phyloP scores from a whole-genome alignment of 2,888 invertebrate species.

The Melitaea athalia region DNA sequence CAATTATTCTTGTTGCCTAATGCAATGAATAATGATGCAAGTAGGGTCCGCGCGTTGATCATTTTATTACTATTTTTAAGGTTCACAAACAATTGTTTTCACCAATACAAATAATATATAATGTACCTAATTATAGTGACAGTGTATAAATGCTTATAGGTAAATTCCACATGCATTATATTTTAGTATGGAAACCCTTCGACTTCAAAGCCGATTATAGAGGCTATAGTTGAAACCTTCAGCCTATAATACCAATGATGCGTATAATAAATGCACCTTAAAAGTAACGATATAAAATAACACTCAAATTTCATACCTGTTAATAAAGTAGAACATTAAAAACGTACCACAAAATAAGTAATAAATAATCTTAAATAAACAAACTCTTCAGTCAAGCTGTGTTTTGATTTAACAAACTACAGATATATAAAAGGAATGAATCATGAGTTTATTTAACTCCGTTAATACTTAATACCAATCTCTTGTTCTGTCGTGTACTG shows the following conservation, averaged over 20 bases:
- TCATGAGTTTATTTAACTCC: background rate
- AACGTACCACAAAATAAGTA: background rate
- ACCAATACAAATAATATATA: too few species aligned
- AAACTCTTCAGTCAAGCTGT: background rate
- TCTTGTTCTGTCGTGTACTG: background rate
- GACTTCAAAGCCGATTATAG: conserved; percentile 13
- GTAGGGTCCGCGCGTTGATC: too few species aligned
- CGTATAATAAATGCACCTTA: background rate
- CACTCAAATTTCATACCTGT: too few species aligned
- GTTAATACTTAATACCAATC: background rate
- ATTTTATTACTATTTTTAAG: too few species aligned
- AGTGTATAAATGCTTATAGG: too few species aligned
- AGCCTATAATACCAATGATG: background rate
- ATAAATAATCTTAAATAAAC: too few species aligned
- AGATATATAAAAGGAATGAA: background rate
- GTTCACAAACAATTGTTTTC: too few species aligned
- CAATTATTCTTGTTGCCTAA: conserved; percentile 57
- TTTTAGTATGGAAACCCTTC: conserved; percentile 14
- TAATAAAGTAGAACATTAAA: too few species aligned
- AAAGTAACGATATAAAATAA: background rate
- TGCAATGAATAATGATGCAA: conserved; percentile 58
- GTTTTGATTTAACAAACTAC: too few species aligned
- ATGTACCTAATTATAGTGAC: too few species aligned
- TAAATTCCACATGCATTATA: conserved; percentile 45
- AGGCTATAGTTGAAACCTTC: conserved; percentile 2